Base-by-base conservation (phyloP, 1,140 invertebrate genomes). In the Camponotus pennsylvanicus region DNA sequence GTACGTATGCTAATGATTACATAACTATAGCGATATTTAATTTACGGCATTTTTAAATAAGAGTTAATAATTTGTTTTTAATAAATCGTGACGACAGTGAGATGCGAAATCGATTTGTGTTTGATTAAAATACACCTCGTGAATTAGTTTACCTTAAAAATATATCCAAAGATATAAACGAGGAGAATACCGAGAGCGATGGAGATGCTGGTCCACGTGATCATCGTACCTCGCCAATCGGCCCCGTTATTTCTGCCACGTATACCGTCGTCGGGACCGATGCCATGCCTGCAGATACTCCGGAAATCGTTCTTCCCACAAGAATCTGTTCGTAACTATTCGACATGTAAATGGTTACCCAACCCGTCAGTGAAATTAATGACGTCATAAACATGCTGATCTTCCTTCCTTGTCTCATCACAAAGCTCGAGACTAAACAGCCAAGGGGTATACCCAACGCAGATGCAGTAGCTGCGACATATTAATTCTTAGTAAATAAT, bases 251-350 rank as follows among this genome's bases (percentile, higher is more conserved):
- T 92, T 97, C 97, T 0, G 96, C 96, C 15, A 96, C 94, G 88
- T 97, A 97, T 11, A 97, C 96, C 0, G 96, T 96, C 0, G 96
- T 95, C 2, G 97, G 96, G 2, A 96, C 95, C 73, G 96, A 96
- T 1, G 96, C 95, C 59, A 97, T 88, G 0, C 97, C 97, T 85
- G 96, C 96, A 1, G 95, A 95, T 78, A 97, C 91, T 42, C 97
- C 97, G 83, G 93, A 92, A 21, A 95, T 88, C 9, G 93, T 93
- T 85, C 95, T 95, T 2, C 95, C 94, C 21, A 93, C 88, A 7
- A 95, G 76, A 42, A 95, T 90, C 42, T 93, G 91, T 5, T 87
- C 75, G 76, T 96, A 94, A 55, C 94, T 96, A 52, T 93, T 95
- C 0, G 96, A 94, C 49, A 96, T 90, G 66, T 97, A 97, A 18